Evolutionary conservation across 2,888 invertebrate species (phyloP), one percentile per base, ranked within the genome.

Genomic region (Trimorus sp.): DNA sequence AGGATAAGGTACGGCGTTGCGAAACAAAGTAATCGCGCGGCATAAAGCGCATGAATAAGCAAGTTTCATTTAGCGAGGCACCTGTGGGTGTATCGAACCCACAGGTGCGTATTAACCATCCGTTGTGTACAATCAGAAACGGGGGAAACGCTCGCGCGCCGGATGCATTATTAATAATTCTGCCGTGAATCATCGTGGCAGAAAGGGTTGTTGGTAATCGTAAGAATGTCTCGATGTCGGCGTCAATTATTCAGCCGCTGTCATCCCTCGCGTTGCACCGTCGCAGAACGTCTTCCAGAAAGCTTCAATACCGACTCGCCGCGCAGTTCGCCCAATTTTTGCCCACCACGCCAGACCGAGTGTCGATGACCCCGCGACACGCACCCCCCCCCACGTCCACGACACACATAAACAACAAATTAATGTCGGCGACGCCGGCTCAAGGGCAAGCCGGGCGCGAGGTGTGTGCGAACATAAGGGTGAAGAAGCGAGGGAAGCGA

Each of bases 181-280:
- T 85, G 86, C 83, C 85, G 87, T 87, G 88, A 86, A 89, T 88
- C 87, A 87, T 80, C 83, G 84, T 83, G 80, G 79, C 83, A 85
- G 86, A 82, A 88, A 88, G 86, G 88, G 88, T 86, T 87, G 87
- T 79, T 86, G 86, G 87, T 88, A 88, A 89, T 89, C 89, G 89
- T 89, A 89, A 89, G 89, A 90, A 90, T 89, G 87, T 88, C 86
- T 86, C 87, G 87, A 88, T 85, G 87, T 83, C 84, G 84, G 83
- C 84, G 80, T 89, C 84, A 88, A 90, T 90, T 89, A 90, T 90
- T 90, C 89, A 90, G 49, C 69, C 70, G 85, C 87, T 89, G 89
- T 89, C 89, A 89, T 89, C 89, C 89, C 89, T 71, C 82, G 74
- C 82, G 84, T 77, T 84, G 83, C 81, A 83, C 84, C 76, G 15